Conservation (phyloP, 1,140 invertebrate species). For the Zaprionus africanus region DNA sequence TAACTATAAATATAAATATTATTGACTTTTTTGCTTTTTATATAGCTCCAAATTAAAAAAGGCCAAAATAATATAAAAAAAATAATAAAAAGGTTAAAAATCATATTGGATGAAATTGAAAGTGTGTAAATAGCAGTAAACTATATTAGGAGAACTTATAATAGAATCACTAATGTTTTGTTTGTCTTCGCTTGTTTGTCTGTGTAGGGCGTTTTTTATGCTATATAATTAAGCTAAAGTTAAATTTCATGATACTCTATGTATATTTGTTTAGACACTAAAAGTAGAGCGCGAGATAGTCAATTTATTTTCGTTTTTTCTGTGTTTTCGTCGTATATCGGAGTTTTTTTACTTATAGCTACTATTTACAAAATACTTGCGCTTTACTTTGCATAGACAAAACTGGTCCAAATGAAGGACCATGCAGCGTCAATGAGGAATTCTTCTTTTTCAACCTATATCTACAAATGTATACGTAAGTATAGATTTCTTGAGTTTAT, state of each 20-base stretch:
- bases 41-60: conserved; percentile 63
- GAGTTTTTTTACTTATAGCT: conserved; percentile 48
- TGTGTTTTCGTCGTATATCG: conserved; percentile 60
- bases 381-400: conserved; percentile 65
- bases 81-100: conserved; percentile 49
- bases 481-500: conserved; percentile 36
- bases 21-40: conserved; percentile 59
- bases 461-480: conserved; percentile 22
- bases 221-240: conserved; percentile 72
- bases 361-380: conserved; percentile 73
- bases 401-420: conserved; percentile 11
- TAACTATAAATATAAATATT: conserved; percentile 73
- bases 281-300: conserved; percentile 75
- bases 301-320: conserved; percentile 60
- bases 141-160: conserved; percentile 64
- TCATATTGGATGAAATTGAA: conserved; percentile 59
- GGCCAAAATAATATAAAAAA: conserved; percentile 62
- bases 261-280: conserved; percentile 61
- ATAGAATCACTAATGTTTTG: conserved; percentile 81
- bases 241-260: conserved; percentile 62
- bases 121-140: conserved; percentile 50
- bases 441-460: conserved; percentile 32
- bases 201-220: conserved; percentile 53
- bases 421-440: conserved; percentile 77
- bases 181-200: conserved; percentile 74